phyloP scores from a whole-genome alignment of 64 coral and sea anemone species.

The Porites australiensis region DNA sequence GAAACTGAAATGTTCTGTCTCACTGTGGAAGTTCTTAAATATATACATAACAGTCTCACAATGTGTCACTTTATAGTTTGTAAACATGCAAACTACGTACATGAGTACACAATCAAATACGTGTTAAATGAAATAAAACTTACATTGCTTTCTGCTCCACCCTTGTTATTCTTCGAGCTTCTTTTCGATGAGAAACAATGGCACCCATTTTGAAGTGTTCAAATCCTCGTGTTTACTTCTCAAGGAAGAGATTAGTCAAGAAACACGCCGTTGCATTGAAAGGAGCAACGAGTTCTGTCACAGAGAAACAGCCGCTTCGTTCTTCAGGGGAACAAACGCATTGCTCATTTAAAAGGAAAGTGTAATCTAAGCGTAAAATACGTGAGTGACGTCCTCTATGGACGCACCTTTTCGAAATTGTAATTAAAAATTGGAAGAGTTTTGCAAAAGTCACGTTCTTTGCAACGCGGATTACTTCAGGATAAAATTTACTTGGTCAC shows the following conservation, averaged over 20 bases:
- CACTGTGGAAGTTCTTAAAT: not conserved
- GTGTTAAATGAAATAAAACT: not conserved
- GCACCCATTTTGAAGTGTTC: conserved; percentile 8
- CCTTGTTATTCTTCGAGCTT: conserved; percentile 2
- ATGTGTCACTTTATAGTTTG: not conserved
- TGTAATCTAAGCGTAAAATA: too few species aligned
- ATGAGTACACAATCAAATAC: not conserved
- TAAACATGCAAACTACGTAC: not conserved
- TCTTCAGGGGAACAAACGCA: not conserved
- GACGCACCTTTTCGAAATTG: not conserved
- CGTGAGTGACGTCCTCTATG: too few species aligned
- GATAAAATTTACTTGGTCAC: not conserved
- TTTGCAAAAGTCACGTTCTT: not conserved
- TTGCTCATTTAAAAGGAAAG: not conserved
- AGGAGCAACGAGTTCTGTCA: not conserved
- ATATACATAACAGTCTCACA: not conserved
- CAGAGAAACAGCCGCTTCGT: not conserved
- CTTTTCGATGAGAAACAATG: conserved; percentile 43
- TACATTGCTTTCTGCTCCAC: conserved; percentile 40
- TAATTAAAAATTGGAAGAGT: too few species aligned
- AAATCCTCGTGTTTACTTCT: not conserved
- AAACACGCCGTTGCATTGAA: not conserved
- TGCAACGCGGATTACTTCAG: not conserved
- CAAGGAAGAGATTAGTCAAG: not conserved
- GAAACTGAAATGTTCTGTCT: too few species aligned